Percentiles rank a stretch among this genome's conserved stretches.
These are phyloP conservation scores for Grapholita molesta DNA, from an alignment of 1,140 invertebrate genomes.

Conservation along the genomic window DNA sequence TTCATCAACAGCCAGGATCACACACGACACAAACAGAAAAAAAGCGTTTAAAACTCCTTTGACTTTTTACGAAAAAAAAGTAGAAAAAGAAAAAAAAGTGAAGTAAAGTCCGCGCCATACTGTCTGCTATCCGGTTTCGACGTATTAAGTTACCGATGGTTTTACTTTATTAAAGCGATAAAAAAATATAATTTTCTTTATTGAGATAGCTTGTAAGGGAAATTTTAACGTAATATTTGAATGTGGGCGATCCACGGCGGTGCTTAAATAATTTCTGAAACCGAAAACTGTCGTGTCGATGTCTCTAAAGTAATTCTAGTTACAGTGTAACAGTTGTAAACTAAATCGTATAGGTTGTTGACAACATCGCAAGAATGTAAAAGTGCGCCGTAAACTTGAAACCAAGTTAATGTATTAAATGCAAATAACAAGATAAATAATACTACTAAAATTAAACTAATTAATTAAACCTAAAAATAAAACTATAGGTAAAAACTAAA, in stretches of 20 bases:
- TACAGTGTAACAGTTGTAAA: not conserved
- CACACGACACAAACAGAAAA: slow-evolving; percentile 68
- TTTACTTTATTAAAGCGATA: slow-evolving; percentile 64
- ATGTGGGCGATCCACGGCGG: not conserved
- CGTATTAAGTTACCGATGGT: slow-evolving; percentile 70
- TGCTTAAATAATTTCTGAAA: slow-evolving; percentile 13
- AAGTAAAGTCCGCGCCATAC: slow-evolving; percentile 73
- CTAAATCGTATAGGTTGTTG: not conserved
- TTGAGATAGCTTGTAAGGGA: slow-evolving; percentile 58
- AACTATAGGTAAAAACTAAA: too few relatives aligned
- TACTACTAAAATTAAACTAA: too few relatives aligned
- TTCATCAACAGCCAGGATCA: slow-evolving; percentile 63
- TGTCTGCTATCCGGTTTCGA: slow-evolving; percentile 75
- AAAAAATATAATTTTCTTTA: slow-evolving; percentile 72
- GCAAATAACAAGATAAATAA: too few relatives aligned
- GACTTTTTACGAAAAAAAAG: slow-evolving; percentile 55
- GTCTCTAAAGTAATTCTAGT: not conserved
- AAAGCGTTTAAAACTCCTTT: slow-evolving; percentile 66
- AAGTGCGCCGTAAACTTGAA: not conserved
- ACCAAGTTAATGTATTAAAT: not conserved
- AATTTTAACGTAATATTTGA: slow-evolving; percentile 38
- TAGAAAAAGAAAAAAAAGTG: slow-evolving; percentile 62
- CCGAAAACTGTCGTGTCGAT: not conserved
- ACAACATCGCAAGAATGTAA: not conserved
- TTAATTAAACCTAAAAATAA: too few relatives aligned